Evolutionary conservation across 2,888 invertebrate species (phyloP).

Genomic region (Xestia c-nigrum): DNA sequence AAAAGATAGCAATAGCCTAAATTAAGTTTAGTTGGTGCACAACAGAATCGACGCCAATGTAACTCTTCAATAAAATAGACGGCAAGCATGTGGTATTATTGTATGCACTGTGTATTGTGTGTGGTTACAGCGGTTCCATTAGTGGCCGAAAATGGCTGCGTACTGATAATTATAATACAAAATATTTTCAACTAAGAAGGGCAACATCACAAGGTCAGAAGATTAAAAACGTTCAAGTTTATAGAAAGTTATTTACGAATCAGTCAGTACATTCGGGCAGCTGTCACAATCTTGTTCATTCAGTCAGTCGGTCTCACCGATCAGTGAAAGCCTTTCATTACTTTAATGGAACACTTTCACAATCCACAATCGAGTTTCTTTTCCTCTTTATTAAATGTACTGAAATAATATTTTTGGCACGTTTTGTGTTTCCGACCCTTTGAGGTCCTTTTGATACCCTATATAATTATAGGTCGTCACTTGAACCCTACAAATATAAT

Average conservation of each 20-base stretch:
- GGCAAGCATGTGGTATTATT: no score
- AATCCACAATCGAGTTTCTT: conserved; percentile 16
- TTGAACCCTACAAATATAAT: background rate
- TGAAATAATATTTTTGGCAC: conserved; percentile 34
- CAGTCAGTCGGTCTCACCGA: background rate
- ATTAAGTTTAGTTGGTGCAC: no score
- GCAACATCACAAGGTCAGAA: background rate
- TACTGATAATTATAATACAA: background rate
- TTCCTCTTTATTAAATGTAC: conserved; percentile 9
- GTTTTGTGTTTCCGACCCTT: background rate
- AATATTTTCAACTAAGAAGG: background rate
- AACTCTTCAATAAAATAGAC: no score
- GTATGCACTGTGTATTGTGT: background rate
- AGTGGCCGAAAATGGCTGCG: background rate
- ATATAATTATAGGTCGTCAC: background rate
- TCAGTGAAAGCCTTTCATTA: conserved; percentile 7
- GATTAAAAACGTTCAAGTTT: background rate
- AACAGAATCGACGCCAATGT: no score
- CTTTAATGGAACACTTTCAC: conserved; percentile 21
- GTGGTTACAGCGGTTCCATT: background rate
- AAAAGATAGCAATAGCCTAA: no score
- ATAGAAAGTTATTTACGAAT: background rate
- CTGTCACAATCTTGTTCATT: conserved; percentile 11
- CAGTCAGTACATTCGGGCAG: background rate
- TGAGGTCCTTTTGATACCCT: background rate